Evolutionary conservation across 2,888 invertebrate genomes (phyloP).

Genomic region (Nomada lathburiana): DNA sequence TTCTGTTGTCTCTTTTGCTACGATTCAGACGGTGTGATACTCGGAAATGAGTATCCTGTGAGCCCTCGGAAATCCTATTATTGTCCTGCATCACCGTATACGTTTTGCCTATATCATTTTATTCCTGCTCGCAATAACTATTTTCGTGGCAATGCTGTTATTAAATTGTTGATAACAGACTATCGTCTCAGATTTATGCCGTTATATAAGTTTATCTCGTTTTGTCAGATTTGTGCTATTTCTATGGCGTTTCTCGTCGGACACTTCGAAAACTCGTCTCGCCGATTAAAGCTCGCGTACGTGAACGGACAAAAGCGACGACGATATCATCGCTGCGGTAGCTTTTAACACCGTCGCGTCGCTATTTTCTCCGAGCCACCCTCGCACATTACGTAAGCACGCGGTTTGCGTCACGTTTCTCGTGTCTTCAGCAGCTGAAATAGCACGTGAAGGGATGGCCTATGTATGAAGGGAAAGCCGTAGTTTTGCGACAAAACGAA

Average conservation of each 20-base stretch:
- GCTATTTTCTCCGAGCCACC: constrained; percentile 59
- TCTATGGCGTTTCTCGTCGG: constrained; percentile 1
- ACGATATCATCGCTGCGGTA: constrained; percentile 48
- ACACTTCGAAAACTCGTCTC: constrained; percentile 55
- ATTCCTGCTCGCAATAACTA: not conserved
- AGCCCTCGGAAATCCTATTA: not conserved
- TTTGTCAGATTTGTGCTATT: not conserved
- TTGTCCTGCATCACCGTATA: not conserved
- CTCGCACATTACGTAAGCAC: constrained; percentile 43
- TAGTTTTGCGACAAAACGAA: not conserved
- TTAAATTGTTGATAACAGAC: too few species aligned
- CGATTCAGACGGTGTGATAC: not conserved
- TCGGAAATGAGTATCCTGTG: too few species aligned
- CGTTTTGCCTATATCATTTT: not conserved
- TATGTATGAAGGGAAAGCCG: constrained; percentile 11
- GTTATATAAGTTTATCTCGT: too few species aligned
- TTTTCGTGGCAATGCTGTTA: not conserved
- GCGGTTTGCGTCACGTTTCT: constrained; percentile 61
- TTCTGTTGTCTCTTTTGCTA: not conserved
- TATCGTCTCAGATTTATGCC: too few species aligned
- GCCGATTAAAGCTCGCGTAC: constrained; percentile 59
- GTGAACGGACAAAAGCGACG: constrained; percentile 58
- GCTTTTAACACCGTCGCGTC: constrained; percentile 53
- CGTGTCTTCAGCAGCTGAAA: constrained; percentile 34
- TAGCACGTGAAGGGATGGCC: constrained; percentile 13